Percentiles rank a stretch among this genome's conserved stretches.
Evolutionary conservation across 2,113 vertebrate genomes (phyloP).

Genomic region (Anguilla rostrata): DNA sequence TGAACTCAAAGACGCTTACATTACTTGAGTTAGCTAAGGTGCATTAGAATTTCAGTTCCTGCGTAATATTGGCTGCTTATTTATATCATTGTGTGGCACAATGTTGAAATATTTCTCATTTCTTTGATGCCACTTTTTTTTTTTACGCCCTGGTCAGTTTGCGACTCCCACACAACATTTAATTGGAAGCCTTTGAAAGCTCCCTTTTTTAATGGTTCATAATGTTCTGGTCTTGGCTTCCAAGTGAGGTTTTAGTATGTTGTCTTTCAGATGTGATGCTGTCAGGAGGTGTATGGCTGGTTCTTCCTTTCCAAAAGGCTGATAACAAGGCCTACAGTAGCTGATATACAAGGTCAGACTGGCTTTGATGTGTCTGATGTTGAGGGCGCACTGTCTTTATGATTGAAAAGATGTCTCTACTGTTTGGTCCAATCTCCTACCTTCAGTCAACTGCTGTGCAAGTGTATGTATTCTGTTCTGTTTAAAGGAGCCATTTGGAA

Average conservation of each 20-base stretch:
- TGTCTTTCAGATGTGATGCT: background rate
- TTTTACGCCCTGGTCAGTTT: background rate
- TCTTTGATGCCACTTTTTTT: background rate
- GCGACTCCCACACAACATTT: background rate
- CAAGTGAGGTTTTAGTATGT: slow-evolving; percentile 11
- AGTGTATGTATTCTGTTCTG: background rate
- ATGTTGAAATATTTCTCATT: background rate
- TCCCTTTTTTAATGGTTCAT: background rate
- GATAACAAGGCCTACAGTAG: slow-evolving; percentile 13
- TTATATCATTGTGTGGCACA: background rate
- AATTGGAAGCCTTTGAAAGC: slow-evolving; percentile 21
- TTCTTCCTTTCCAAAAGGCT: slow-evolving; percentile 26
- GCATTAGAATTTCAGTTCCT: background rate
- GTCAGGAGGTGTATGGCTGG: background rate
- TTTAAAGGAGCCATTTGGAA: background rate
- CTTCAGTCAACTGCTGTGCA: background rate
- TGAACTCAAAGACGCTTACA: no score
- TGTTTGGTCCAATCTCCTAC: background rate
- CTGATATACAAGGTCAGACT: slow-evolving; percentile 37
- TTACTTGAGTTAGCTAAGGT: no score
- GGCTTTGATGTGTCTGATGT: slow-evolving; percentile 29
- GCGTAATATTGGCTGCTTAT: background rate
- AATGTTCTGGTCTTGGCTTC: background rate
- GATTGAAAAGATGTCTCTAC: background rate
- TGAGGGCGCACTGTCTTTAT: slow-evolving; percentile 4